Evolutionary conservation across 2,113 vertebrate species (phyloP).

Genomic region (Hucho hucho): DNA sequence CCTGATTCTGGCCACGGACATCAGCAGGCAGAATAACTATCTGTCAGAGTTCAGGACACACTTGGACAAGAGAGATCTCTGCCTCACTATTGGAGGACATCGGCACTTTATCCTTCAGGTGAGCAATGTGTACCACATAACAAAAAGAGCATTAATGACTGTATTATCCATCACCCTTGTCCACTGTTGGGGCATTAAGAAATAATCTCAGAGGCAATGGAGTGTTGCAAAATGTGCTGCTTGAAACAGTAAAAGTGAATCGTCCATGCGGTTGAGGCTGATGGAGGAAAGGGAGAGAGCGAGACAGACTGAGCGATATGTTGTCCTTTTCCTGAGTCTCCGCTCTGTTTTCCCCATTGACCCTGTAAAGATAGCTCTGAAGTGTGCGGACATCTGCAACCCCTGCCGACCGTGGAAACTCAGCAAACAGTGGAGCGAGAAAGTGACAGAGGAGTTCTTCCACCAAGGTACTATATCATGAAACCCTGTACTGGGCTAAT

Average conservation of each 20-base stretch:
- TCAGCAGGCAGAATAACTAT: conserved; percentile 84
- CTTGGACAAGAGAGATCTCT: conserved; percentile 78
- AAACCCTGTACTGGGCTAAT: neutral
- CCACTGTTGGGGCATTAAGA: neutral
- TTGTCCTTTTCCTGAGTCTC: neutral
- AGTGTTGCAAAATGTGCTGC: too few relatives aligned
- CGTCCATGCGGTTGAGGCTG: neutral
- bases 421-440: conserved; percentile 85
- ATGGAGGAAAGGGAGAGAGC: neutral
- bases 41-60: conserved; percentile 78
- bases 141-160: neutral
- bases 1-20: conserved; percentile 85
- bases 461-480: conserved; percentile 68
- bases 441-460: conserved; percentile 86
- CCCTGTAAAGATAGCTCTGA: conserved; percentile 80
- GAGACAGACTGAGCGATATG: neutral
- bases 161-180: neutral
- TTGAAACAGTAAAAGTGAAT: neutral
- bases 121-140: conserved; percentile 20
- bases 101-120: conserved; percentile 86
- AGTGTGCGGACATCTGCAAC: conserved; percentile 87
- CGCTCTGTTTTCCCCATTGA: neutral
- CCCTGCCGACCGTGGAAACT: conserved; percentile 84
- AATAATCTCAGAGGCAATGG: too few relatives aligned
- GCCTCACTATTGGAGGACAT: conserved; percentile 70